A percentile compares a stretch with the other conserved stretches of the same genome.
Evolutionary conservation across 64 coral and sea anemone genomes (phyloP).

Genomic region (Porites australiensis): DNA sequence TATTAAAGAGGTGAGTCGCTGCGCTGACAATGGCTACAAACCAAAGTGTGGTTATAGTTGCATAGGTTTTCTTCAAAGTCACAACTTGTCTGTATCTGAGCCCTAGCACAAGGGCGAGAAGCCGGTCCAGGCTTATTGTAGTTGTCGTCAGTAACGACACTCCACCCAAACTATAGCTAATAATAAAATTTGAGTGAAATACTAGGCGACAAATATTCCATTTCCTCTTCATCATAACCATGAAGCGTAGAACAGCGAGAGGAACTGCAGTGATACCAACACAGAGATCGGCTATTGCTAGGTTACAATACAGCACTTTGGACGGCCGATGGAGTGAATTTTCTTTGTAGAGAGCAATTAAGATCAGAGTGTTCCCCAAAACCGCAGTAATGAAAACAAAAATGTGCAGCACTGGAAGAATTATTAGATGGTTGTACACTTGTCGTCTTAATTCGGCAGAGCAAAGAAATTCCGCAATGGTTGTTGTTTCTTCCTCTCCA

Average conservation of each 20-base stretch:
- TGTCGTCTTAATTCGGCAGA: background rate
- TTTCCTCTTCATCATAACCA: background rate
- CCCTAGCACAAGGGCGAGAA: too few relatives aligned
- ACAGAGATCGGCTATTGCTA: background rate
- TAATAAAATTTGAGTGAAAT: background rate
- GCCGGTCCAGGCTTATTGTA: too few relatives aligned
- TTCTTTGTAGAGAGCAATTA: background rate
- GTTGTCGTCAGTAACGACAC: background rate
- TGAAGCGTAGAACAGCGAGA: background rate
- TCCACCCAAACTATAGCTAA: background rate
- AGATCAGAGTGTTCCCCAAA: background rate
- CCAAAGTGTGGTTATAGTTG: background rate
- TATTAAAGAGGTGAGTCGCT: background rate
- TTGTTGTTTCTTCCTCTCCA: background rate
- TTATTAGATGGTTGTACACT: background rate
- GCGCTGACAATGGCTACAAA: background rate
- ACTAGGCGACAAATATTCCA: background rate
- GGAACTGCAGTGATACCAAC: background rate
- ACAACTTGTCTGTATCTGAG: too few relatives aligned
- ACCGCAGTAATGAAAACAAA: background rate
- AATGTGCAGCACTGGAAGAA: background rate
- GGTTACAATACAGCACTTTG: background rate
- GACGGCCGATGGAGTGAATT: background rate
- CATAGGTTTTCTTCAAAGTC: too few relatives aligned
- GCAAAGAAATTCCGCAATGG: background rate